Conservation (phyloP, 2,113 vertebrate species). For the Triplophysa rosa region DNA sequence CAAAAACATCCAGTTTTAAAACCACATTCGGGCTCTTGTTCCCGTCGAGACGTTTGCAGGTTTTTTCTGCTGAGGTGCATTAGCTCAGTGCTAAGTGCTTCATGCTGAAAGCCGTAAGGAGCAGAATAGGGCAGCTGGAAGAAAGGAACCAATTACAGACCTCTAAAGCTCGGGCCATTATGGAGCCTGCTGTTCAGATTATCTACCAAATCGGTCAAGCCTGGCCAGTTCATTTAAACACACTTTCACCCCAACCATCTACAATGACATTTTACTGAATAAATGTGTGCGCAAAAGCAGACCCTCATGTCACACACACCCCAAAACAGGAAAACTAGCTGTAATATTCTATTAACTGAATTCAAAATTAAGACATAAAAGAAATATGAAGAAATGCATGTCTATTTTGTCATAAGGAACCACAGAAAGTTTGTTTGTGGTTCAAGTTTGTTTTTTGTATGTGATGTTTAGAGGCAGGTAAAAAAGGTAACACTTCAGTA, state of each 20-base stretch:
- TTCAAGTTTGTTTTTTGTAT: too few relatives aligned
- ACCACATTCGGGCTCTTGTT: background rate
- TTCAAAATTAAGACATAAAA: too few relatives aligned
- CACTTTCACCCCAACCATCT: constrained; percentile 8
- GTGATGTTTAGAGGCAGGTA: too few relatives aligned
- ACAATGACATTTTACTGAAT: constrained; percentile 2
- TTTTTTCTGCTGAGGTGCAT: constrained; percentile 21
- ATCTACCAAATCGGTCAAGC: constrained; percentile 44
- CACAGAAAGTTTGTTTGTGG: too few relatives aligned
- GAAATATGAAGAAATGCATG: too few relatives aligned
- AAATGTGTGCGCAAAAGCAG: constrained; percentile 5
- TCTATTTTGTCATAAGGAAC: too few relatives aligned
- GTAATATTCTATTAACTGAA: background rate
- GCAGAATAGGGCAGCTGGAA: constrained; percentile 34
- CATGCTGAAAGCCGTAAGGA: constrained; percentile 29
- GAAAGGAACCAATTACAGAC: constrained; percentile 29
- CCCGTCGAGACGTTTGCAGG: constrained; percentile 20
- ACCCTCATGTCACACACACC: background rate
- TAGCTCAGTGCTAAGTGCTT: constrained; percentile 42
- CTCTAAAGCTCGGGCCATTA: constrained; percentile 37
- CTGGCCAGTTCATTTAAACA: constrained; percentile 26
- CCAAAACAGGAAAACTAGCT: background rate
- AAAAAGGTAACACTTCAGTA: too few relatives aligned
- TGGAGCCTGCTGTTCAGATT: constrained; percentile 43
- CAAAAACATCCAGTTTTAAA: background rate